These are phyloP conservation scores for Triplophysa bombifrons DNA, from an alignment of 2,797 vertebrate genomes.

Conservation along the genomic window DNA sequence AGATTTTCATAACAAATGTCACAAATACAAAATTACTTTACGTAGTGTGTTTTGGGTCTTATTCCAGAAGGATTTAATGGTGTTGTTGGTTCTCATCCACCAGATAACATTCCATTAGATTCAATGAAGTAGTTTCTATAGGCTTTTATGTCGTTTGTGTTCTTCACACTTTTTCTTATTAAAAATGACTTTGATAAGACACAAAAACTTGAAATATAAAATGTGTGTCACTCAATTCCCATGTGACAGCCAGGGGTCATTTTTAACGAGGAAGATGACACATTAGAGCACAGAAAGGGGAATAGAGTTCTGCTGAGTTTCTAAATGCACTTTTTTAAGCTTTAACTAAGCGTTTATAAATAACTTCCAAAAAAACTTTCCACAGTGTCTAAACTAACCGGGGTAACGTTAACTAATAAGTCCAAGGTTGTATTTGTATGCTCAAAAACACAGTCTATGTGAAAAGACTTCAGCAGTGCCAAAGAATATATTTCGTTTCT, in stretches of 20 bases:
- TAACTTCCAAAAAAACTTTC: conserved; percentile 14
- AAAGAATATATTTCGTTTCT: too few relatives aligned
- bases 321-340: conserved; percentile 1
- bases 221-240: background rate
- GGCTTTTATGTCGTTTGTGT: background rate
- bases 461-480: too few relatives aligned
- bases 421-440: conserved; percentile 66
- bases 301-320: background rate
- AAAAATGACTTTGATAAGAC: background rate
- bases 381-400: conserved; percentile 34
- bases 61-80: too few relatives aligned
- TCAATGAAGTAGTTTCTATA: too few relatives aligned
- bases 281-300: background rate
- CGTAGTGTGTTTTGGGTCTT: too few relatives aligned
- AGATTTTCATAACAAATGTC: too few relatives aligned
- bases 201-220: background rate
- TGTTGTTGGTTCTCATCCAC: too few relatives aligned
- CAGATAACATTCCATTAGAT: too few relatives aligned
- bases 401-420: conserved; percentile 57
- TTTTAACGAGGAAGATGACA: conserved; percentile 5
- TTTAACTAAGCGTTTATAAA: conserved; percentile 31
- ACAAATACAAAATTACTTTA: too few relatives aligned
- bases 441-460: conserved; percentile 38
- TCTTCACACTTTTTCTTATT: background rate
- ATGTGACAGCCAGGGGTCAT: background rate